These are phyloP conservation scores for Pseudobourletiella spinata DNA, from an alignment of 1,140 invertebrate species.

Conservation along the genomic window DNA sequence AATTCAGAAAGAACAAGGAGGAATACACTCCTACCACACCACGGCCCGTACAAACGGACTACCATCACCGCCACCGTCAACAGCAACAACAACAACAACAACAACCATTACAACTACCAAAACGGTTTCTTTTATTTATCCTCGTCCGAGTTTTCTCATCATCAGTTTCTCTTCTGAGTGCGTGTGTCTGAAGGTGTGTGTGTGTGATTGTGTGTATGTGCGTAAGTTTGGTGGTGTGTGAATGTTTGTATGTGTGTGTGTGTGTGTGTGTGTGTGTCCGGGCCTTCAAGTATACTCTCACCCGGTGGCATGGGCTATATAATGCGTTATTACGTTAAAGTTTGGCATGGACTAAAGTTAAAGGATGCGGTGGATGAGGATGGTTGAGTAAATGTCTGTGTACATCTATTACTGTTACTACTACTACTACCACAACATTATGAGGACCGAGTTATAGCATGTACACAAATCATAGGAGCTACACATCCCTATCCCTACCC, in stretches of 20 bases:
- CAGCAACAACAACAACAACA: background rate
- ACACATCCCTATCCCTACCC: slow-evolving; percentile 1
- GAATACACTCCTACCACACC: too few relatives aligned
- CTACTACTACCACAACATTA: background rate
- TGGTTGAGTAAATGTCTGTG: background rate
- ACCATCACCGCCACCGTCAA: too few relatives aligned
- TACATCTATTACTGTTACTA: background rate
- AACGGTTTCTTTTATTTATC: slow-evolving; percentile 12
- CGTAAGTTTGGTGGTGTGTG: background rate
- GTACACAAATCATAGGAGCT: background rate
- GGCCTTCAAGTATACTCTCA: too few relatives aligned
- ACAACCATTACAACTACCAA: slow-evolving; percentile 1
- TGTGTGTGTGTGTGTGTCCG: background rate
- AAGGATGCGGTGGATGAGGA: too few relatives aligned
- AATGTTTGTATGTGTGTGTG: background rate
- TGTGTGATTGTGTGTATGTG: too few relatives aligned
- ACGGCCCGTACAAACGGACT: too few relatives aligned
- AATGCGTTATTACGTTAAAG: too few relatives aligned
- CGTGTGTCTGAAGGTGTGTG: background rate
- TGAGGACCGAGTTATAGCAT: background rate
- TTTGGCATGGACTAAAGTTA: too few relatives aligned
- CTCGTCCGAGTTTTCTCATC: background rate
- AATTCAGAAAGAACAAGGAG: too few relatives aligned
- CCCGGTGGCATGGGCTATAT: too few relatives aligned
- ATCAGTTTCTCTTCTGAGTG: background rate